Conservation (phyloP, 2,888 invertebrate genomes). For the Ashinkailepas kermadecensis region DNA sequence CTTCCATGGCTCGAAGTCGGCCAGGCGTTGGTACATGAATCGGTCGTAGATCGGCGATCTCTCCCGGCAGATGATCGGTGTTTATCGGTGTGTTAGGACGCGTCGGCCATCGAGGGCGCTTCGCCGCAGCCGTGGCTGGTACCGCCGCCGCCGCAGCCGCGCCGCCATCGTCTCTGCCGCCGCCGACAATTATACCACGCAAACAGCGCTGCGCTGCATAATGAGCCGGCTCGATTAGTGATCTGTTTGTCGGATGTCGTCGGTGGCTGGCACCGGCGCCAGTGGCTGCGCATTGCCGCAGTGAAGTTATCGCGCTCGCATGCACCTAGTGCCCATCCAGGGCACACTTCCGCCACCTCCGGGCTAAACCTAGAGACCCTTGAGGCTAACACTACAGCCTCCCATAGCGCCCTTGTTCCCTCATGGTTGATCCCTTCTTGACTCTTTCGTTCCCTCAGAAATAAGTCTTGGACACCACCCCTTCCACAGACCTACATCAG, state of each 20-base stretch:
- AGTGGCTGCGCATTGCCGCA: neutral
- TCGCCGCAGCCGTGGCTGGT: neutral
- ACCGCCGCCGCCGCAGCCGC: neutral
- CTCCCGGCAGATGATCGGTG: too few species aligned
- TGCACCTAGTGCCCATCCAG: neutral
- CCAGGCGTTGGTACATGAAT: too few species aligned
- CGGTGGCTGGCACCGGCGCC: neutral
- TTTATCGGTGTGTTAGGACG: neutral
- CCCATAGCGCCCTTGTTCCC: too few species aligned
- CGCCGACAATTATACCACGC: neutral
- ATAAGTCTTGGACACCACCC: too few species aligned
- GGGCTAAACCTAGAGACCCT: too few species aligned
- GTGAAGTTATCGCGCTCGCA: neutral
- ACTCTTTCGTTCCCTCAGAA: too few species aligned
- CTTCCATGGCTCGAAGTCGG: too few species aligned
- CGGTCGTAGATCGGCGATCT: too few species aligned
- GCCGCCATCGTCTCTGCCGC: neutral
- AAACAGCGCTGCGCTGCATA: neutral
- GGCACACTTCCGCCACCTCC: too few species aligned
- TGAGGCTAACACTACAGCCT: too few species aligned
- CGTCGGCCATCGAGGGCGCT: neutral
- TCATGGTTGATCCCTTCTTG: too few species aligned
- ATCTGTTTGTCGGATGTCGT: neutral
- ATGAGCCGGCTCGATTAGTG: neutral
- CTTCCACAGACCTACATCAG: too few species aligned